Conservation (phyloP, 2,113 vertebrate genomes). For the Charadrius vociferus region DNA sequence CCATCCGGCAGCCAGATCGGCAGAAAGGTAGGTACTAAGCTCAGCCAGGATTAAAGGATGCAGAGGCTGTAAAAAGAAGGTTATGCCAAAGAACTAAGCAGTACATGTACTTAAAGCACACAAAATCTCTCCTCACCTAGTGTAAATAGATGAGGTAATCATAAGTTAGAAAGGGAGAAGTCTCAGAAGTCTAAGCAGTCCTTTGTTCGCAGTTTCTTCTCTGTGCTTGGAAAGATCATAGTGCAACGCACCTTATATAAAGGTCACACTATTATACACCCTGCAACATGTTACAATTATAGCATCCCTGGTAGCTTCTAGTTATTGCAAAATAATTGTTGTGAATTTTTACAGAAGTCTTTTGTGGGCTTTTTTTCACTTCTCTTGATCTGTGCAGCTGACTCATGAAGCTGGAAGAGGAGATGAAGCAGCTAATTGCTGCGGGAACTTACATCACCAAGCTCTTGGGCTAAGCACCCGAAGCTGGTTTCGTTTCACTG, state of each 20-base stretch:
- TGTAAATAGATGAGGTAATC: constrained; percentile 56
- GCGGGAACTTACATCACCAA: constrained; percentile 47
- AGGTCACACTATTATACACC: constrained; percentile 33
- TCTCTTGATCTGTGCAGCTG: constrained; percentile 48
- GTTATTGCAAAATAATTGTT: constrained; percentile 67
- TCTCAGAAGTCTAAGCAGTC: constrained; percentile 17
- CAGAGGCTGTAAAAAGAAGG: not conserved
- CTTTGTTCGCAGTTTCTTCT: constrained; percentile 39
- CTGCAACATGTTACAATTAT: constrained; percentile 57
- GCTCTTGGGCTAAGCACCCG: constrained; percentile 26
- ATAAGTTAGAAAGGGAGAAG: constrained; percentile 22
- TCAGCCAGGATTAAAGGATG: constrained; percentile 30
- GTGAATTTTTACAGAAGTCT: constrained; percentile 51
- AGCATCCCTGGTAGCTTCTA: constrained; percentile 50
- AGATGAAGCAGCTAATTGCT: constrained; percentile 57
- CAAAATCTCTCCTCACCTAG: constrained; percentile 12
- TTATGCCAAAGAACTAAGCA: constrained; percentile 19
- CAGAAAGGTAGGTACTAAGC: not conserved
- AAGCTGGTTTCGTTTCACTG: constrained; percentile 54
- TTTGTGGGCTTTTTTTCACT: constrained; percentile 28
- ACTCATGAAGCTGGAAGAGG: constrained; percentile 64
- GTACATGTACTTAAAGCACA: not conserved
- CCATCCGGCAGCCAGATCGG: not conserved
- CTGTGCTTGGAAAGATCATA: constrained; percentile 35
- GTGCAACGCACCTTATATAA: not conserved